Percentiles rank a stretch among this genome's conserved stretches.
Evolutionary conservation across 2,113 vertebrate genomes (phyloP).

Genomic region (Zeus faber): DNA sequence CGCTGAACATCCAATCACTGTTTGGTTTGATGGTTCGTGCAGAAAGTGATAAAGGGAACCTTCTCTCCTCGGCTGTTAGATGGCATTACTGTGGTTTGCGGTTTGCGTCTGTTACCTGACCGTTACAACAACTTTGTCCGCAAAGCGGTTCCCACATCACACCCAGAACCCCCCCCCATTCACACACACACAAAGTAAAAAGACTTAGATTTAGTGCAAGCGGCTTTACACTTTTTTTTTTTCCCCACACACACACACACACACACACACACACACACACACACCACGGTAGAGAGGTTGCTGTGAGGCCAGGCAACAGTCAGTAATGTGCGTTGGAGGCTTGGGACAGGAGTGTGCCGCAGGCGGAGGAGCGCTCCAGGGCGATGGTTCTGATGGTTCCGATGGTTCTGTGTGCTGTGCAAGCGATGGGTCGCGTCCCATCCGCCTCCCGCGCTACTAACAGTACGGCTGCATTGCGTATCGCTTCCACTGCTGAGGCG

Average conservation of each 20-base stretch:
- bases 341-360: conserved; percentile 16
- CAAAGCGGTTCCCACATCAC: no score
- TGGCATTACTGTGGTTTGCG: background rate
- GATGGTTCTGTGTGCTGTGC: conserved; percentile 48
- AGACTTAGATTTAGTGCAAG: no score
- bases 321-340: conserved; percentile 51
- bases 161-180: no score
- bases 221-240: no score
- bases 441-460: conserved; percentile 57
- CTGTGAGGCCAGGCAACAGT: conserved; percentile 58
- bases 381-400: conserved; percentile 45
- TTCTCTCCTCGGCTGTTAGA: background rate
- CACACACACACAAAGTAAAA: no score
- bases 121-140: background rate
- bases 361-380: conserved; percentile 50
- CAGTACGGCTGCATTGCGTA: conserved; percentile 52
- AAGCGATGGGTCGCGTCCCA: conserved; percentile 12
- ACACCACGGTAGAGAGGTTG: no score
- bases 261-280: no score
- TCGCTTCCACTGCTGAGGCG: conserved; percentile 25
- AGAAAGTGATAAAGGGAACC: no score
- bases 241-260: no score
- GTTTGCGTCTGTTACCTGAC: background rate
- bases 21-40: background rate
- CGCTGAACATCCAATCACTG: background rate